A percentile compares a stretch with the other conserved stretches of the same genome.
Conservation (phyloP, 2,113 vertebrate species). For the Nycticryphes semicollaris region DNA sequence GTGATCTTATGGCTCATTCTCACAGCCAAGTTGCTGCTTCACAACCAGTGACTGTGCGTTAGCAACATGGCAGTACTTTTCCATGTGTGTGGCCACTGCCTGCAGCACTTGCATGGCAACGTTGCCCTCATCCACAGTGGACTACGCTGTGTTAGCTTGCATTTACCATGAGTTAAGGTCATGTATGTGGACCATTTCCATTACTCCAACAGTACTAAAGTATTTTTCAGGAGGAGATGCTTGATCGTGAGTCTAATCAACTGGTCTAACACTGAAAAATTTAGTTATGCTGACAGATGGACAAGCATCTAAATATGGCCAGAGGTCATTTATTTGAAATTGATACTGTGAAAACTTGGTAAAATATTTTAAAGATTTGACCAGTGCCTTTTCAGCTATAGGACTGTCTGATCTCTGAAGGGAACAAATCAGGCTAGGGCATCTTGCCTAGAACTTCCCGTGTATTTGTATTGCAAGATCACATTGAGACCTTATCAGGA, state of each 20-base stretch:
- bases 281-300: neutral
- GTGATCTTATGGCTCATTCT: neutral
- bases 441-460: neutral
- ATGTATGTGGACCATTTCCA: neutral
- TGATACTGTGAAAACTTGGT: neutral
- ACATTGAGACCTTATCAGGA: neutral
- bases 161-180: neutral
- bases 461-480: neutral
- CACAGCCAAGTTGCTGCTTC: neutral
- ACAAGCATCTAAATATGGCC: neutral
- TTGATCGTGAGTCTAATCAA: neutral
- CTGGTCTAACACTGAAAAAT: neutral
- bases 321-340: neutral
- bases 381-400: constrained; percentile 35
- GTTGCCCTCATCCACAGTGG: neutral
- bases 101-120: neutral
- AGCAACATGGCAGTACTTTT: neutral
- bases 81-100: neutral
- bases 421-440: neutral
- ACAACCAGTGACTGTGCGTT: neutral
- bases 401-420: neutral
- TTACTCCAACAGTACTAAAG: neutral
- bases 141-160: neutral
- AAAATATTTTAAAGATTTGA: neutral
- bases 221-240: neutral